Percentiles rank a stretch among this genome's conserved stretches.
These are phyloP conservation scores for Tetramorium simillimum DNA, from an alignment of 1,140 invertebrate genomes.

Conservation along the genomic window DNA sequence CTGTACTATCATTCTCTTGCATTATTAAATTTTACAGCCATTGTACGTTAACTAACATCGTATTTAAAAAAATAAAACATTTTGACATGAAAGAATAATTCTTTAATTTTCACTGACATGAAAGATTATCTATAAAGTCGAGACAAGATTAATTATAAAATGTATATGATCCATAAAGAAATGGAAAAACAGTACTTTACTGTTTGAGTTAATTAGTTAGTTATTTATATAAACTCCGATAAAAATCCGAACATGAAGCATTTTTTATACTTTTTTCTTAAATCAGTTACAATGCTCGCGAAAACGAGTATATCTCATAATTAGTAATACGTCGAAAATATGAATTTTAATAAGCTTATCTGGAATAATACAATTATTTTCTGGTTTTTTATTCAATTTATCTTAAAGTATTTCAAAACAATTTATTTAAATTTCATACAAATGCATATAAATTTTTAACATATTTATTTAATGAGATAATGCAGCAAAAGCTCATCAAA, in stretches of 20 bases:
- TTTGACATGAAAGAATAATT: background rate
- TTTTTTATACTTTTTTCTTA: background rate
- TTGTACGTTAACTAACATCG: background rate
- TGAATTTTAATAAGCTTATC: background rate
- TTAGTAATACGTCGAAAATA: background rate
- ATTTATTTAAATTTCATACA: background rate
- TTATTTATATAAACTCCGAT: background rate
- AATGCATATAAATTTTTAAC: background rate
- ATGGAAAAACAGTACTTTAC: background rate
- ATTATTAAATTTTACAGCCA: background rate
- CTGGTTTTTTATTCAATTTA: background rate
- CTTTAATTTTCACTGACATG: background rate
- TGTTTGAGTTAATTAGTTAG: background rate
- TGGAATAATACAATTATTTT: background rate
- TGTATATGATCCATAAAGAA: background rate
- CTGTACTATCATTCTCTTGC: background rate
- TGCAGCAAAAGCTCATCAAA: background rate
- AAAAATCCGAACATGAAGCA: background rate
- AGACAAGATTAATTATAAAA: constrained; percentile 5
- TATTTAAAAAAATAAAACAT: background rate
- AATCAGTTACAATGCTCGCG: background rate
- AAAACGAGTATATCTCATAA: background rate
- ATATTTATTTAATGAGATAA: background rate
- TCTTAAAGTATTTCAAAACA: background rate
- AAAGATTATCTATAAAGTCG: background rate